A percentile compares a stretch with the other conserved stretches of the same genome.
Evolutionary conservation across 1,140 invertebrate species (phyloP).

Genomic region (Trichomalopsis sarcophagae): DNA sequence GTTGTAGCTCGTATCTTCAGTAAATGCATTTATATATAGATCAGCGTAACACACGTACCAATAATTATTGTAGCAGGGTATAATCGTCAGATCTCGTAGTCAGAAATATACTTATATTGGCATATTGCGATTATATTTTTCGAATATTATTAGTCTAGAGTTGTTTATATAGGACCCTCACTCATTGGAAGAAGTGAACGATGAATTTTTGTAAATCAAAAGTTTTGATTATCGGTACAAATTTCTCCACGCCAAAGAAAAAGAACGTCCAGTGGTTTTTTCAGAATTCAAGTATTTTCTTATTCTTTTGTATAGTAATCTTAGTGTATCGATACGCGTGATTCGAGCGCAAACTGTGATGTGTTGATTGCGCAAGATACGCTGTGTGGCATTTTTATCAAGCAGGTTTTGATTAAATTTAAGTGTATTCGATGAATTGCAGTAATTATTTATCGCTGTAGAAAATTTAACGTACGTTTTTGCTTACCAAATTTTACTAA

Average conservation of each 20-base stretch:
- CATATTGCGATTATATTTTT: constrained; percentile 44
- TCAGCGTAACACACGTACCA: constrained; percentile 30
- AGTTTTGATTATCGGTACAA: constrained; percentile 40
- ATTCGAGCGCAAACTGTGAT: constrained; percentile 25
- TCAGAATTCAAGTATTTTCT: constrained; percentile 25
- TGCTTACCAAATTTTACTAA: not conserved
- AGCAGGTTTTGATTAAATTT: not conserved
- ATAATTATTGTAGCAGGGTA: constrained; percentile 50
- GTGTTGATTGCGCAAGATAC: constrained; percentile 7
- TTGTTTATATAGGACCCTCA: constrained; percentile 19
- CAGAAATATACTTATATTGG: constrained; percentile 50
- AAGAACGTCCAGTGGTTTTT: constrained; percentile 27
- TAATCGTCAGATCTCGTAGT: constrained; percentile 40
- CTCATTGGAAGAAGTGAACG: not conserved
- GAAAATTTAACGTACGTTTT: constrained; percentile 11
- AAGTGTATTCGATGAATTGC: not conserved
- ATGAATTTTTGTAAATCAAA: constrained; percentile 26
- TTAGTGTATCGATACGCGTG: not conserved
- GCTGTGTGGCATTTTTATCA: not conserved
- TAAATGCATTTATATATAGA: constrained; percentile 44
- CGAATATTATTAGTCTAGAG: constrained; percentile 25
- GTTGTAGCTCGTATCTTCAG: constrained; percentile 18
- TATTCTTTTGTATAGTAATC: constrained; percentile 10
- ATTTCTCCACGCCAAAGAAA: constrained; percentile 38
- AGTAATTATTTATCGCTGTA: not conserved